Evolutionary conservation across 2,888 invertebrate genomes (phyloP).

Genomic region (Drosophila nr. medialis): DNA sequence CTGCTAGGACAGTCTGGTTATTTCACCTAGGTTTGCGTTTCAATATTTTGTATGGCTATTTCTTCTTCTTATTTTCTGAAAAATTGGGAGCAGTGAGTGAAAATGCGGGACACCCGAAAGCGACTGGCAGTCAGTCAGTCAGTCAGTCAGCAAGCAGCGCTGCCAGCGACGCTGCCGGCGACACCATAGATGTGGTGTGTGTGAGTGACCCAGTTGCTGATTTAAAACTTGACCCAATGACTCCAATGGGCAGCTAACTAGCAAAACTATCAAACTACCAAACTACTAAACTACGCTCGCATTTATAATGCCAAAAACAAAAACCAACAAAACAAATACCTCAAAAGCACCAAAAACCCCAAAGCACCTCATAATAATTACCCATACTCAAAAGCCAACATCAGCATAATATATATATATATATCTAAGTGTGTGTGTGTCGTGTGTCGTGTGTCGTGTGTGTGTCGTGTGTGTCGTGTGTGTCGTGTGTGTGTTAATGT

Average conservation of each 20-base stretch:
- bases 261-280: conserved; percentile 47
- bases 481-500: not conserved
- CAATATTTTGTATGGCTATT: conserved; percentile 24
- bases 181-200: conserved; percentile 11
- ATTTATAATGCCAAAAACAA: conserved; percentile 45
- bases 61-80: conserved; percentile 42
- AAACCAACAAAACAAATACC: not conserved
- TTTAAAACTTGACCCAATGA: conserved; percentile 83
- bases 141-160: conserved; percentile 22
- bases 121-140: conserved; percentile 13
- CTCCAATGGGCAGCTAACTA: conserved; percentile 76
- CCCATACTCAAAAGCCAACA: conserved; percentile 33
- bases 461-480: not conserved
- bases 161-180: conserved; percentile 20
- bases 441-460: too few species aligned
- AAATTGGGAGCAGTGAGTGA: conserved; percentile 58
- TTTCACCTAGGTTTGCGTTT: conserved; percentile 44
- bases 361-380: conserved; percentile 71
- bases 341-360: conserved; percentile 23
- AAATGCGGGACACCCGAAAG: conserved; percentile 76
- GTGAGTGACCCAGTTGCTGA: conserved; percentile 80
- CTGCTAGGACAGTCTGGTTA: conserved; percentile 7
- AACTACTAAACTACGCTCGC: conserved; percentile 40
- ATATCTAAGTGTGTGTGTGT: not conserved
- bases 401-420: conserved; percentile 9